These are phyloP conservation scores for Caretta caretta DNA, from an alignment of 2,113 vertebrate genomes.

Conservation along the genomic window DNA sequence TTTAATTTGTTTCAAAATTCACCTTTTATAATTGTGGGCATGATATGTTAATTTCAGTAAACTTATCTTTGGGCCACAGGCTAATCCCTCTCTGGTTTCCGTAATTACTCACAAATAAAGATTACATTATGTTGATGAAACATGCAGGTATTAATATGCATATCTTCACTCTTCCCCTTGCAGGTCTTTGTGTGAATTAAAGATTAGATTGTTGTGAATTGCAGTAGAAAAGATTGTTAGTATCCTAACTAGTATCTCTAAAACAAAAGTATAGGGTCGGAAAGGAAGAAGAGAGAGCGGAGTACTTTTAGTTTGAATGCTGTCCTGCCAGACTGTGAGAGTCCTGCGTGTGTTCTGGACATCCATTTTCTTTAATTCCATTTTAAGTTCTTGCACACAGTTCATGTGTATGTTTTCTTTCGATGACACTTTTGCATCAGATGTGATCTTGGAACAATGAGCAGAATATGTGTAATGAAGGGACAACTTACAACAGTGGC, in stretches of 20 bases:
- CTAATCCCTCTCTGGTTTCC: not conserved
- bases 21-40: not conserved
- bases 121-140: not conserved
- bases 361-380: not conserved
- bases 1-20: not conserved
- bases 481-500: not conserved
- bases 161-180: not conserved
- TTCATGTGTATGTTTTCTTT: not conserved
- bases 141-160: not conserved
- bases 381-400: not conserved
- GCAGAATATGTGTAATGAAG: not conserved
- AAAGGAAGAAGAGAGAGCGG: not conserved
- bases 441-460: not conserved
- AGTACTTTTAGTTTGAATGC: not conserved
- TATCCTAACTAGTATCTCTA: not conserved
- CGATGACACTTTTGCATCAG: not conserved
- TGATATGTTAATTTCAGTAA: not conserved
- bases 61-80: not conserved
- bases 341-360: not conserved
- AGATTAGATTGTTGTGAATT: not conserved
- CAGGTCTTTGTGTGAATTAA: not conserved
- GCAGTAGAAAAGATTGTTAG: not conserved
- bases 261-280: not conserved
- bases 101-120: not conserved
- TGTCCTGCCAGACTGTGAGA: not conserved